phyloP scores from a whole-genome alignment of 2,888 invertebrate species.

The Drosophila subquinaria region DNA sequence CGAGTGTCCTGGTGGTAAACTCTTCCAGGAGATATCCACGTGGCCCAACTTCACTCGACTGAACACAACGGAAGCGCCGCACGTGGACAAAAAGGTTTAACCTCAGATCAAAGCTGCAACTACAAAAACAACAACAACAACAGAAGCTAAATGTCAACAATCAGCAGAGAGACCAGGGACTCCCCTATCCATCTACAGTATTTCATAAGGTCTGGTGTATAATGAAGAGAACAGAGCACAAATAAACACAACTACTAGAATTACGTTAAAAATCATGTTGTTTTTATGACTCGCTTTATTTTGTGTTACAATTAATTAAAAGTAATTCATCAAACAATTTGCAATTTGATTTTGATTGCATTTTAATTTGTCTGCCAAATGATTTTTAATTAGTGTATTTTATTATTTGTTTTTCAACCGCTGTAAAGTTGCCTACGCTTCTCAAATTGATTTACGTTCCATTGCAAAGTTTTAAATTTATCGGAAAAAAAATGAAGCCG shows the following conservation, averaged over 20 bases:
- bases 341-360: constrained; percentile 37
- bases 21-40: constrained; percentile 87
- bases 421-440: constrained; percentile 27
- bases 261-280: constrained; percentile 15
- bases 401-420: constrained; percentile 23
- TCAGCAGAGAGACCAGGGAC: constrained; percentile 15
- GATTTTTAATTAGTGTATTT: constrained; percentile 46
- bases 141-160: constrained; percentile 30
- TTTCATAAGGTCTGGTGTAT: constrained; percentile 32
- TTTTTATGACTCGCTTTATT: not conserved
- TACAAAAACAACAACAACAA: not conserved
- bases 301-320: constrained; percentile 39
- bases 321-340: constrained; percentile 26
- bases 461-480: constrained; percentile 40
- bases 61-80: constrained; percentile 45
- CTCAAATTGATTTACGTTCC: constrained; percentile 46
- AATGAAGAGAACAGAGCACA: constrained; percentile 13
- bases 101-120: not conserved
- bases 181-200: constrained; percentile 20
- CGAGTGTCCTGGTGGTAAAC: constrained; percentile 89
- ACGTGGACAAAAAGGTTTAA: constrained; percentile 32
- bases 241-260: constrained; percentile 47
- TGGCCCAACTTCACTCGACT: constrained; percentile 88
- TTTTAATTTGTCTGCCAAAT: constrained; percentile 24
- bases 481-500: constrained; percentile 6